Evolutionary conservation across 1,140 invertebrate species (phyloP).

Genomic region (Pomacea maculata): DNA sequence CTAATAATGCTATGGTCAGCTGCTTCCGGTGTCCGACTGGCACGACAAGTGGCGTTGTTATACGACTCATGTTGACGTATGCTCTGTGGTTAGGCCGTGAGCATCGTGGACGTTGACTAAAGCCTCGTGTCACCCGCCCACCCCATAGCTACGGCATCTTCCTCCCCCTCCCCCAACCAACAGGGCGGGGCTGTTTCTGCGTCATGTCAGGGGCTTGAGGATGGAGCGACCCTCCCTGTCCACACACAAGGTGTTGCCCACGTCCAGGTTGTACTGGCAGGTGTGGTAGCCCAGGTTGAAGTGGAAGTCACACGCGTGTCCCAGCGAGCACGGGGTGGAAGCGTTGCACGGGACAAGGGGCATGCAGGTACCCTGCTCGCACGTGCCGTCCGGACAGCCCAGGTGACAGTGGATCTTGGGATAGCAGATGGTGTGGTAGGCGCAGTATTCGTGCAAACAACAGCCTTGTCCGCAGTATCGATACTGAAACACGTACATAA

Average conservation of each 20-base stretch:
- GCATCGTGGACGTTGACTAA: too few species aligned
- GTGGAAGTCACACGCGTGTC: slow-evolving; percentile 45
- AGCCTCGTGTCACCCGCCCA: too few species aligned
- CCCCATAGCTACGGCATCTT: too few species aligned
- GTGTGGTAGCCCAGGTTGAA: slow-evolving; percentile 56
- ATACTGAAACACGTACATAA: slow-evolving; percentile 48
- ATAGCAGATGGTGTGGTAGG: slow-evolving; percentile 56
- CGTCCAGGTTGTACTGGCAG: slow-evolving; percentile 59
- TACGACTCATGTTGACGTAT: too few species aligned
- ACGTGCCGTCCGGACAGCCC: slow-evolving; percentile 57
- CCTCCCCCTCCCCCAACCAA: too few species aligned
- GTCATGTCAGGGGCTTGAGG: slow-evolving; percentile 24
- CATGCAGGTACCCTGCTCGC: slow-evolving; percentile 52
- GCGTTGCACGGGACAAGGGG: slow-evolving; percentile 43
- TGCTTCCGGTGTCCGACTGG: too few species aligned
- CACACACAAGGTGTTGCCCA: slow-evolving; percentile 72
- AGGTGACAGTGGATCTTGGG: slow-evolving; percentile 54
- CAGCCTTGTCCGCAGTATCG: slow-evolving; percentile 52
- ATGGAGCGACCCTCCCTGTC: slow-evolving; percentile 53
- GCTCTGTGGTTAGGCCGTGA: too few species aligned
- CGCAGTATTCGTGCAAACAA: slow-evolving; percentile 59
- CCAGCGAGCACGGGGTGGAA: slow-evolving; percentile 42
- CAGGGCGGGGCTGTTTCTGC: too few species aligned
- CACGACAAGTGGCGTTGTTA: too few species aligned
- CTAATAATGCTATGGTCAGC: too few species aligned